Percentiles rank a stretch among this genome's conserved stretches.
These are phyloP conservation scores for Antennarius striatus DNA, from an alignment of 2,113 vertebrate species.

Conservation along the genomic window DNA sequence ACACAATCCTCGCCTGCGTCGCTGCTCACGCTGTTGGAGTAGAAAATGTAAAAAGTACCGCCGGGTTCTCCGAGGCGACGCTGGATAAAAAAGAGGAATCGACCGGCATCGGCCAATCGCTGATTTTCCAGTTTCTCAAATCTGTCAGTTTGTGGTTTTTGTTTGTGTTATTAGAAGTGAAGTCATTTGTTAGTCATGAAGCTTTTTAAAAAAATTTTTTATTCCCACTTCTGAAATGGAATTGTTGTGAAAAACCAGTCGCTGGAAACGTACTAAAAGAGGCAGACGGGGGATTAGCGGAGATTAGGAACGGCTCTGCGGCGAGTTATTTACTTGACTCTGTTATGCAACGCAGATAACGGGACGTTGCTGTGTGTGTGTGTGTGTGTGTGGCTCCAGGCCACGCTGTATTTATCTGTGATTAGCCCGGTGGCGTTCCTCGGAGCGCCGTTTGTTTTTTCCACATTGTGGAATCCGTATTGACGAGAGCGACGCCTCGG, in stretches of 20 bases:
- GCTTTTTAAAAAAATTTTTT: too few species aligned
- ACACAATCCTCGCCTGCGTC: too few species aligned
- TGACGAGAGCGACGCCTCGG: constrained; percentile 9
- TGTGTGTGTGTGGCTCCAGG: constrained; percentile 46
- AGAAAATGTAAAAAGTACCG: too few species aligned
- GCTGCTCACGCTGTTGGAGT: too few species aligned
- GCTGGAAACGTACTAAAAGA: constrained; percentile 54
- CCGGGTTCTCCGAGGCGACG: too few species aligned
- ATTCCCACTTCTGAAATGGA: too few species aligned
- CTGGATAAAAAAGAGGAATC: too few species aligned
- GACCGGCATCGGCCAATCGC: too few species aligned
- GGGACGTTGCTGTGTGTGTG: constrained; percentile 54
- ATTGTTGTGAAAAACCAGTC: constrained; percentile 28
- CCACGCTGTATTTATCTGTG: constrained; percentile 44
- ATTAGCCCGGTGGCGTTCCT: constrained; percentile 36
- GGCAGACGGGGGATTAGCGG: constrained; percentile 65
- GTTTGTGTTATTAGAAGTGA: constrained; percentile 14
- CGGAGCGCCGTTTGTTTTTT: constrained; percentile 33
- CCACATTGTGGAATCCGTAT: constrained; percentile 15
- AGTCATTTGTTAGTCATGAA: too few species aligned
- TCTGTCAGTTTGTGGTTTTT: too few species aligned
- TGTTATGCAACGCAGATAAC: constrained; percentile 70
- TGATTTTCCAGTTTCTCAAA: too few species aligned
- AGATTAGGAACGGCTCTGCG: constrained; percentile 73
- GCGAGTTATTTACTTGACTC: constrained; percentile 74